Evolutionary conservation across 2,888 invertebrate species (phyloP).

Genomic region (Agrochola circellaris): DNA sequence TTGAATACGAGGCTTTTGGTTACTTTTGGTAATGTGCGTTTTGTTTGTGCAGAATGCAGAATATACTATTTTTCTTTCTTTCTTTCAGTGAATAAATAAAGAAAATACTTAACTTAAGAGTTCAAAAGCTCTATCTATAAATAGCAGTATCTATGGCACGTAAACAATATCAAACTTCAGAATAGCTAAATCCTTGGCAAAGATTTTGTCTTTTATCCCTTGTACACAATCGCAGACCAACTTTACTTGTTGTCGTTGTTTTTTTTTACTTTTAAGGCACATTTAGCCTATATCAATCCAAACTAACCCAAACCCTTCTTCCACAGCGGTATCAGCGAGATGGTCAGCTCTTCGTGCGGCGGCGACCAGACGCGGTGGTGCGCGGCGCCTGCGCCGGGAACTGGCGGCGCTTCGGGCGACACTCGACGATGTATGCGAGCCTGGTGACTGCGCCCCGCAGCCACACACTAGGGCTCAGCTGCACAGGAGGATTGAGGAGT

Average conservation of each 20-base stretch:
- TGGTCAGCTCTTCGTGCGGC: conserved; percentile 88
- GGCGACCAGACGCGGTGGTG: conserved; percentile 86
- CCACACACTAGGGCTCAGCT: conserved; percentile 88
- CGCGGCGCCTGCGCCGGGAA: conserved; percentile 91
- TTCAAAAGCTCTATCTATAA: not conserved
- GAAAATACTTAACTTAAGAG: not conserved
- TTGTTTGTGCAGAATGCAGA: no score
- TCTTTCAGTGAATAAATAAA: not conserved
- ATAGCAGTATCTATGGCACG: not conserved
- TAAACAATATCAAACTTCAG: not conserved
- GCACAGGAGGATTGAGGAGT: conserved; percentile 86
- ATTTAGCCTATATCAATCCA: not conserved
- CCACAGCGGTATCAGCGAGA: conserved; percentile 86
- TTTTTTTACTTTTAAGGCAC: no score
- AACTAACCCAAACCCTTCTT: conserved; percentile 31
- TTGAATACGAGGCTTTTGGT: no score
- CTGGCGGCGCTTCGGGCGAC: conserved; percentile 91
- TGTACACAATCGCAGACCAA: no score
- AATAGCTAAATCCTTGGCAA: not conserved
- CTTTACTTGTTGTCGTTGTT: no score
- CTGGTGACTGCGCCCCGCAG: conserved; percentile 90
- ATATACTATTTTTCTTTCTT: no score
- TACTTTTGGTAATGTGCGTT: no score
- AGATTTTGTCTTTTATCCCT: no score
- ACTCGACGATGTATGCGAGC: conserved; percentile 91